Evolutionary conservation across 2,113 vertebrate species (phyloP), one percentile per base, ranked within the genome.

Genomic region (Oreotrochilus melanogaster): DNA sequence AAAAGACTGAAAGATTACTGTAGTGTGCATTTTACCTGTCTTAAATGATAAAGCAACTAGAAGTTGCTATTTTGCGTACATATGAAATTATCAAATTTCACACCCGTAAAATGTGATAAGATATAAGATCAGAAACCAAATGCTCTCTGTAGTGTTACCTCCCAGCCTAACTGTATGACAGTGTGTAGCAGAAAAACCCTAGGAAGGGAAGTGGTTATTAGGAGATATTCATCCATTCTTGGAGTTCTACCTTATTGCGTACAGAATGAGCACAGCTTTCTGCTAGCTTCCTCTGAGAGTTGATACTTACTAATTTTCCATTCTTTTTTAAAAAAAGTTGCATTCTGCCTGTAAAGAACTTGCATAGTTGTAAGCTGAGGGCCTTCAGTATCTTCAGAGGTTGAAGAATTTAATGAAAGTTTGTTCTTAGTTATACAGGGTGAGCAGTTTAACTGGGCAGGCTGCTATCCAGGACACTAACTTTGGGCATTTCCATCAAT

Each of bases 201-300:
- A 11, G 47, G 71, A 80, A 85, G 47, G 66, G 70, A 95, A 95
- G 42, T 45, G 78, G 61, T 94, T 62, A 86, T 95, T 89, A 57
- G 53, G 18, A 87, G 87, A 69, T 89, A 81, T 92, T 97, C 66
- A 86, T 94, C 56, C 24, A 56, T 88, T 96, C 83, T 94, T 43
- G 8, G 25, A 64, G 51, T 76, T 92, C 27, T 88, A 88, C 79
- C 75, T 96, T 83, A 47, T 47, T 89, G 90, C 91, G 85, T 92
- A 62, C 51, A 82, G 85, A 96, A 91, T 6, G 39, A 97, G 71
- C 74, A 51, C 35, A 87, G 48, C 42, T 53, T 96, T 97, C 78
- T 79, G 18, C 54, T 88, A 42, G 54, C 93, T 93, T 95, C 72
- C 35, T 80, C 60, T 47, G 64, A 47, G 42, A 45, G 17, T 76